phyloP scores from a whole-genome alignment of 2,888 invertebrate genomes.

The Spatulosminthurus flaviceps region DNA sequence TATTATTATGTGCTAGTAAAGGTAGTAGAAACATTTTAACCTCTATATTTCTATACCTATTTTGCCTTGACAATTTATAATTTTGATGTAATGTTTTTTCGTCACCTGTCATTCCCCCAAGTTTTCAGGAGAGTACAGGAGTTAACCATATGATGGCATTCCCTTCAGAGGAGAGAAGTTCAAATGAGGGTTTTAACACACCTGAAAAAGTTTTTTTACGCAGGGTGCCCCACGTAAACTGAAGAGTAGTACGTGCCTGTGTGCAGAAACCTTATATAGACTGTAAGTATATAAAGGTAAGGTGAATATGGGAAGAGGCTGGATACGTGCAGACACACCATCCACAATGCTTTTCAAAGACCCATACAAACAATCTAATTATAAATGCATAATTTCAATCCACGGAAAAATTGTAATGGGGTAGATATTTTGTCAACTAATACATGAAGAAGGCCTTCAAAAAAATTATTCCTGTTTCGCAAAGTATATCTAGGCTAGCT shows the following conservation, averaged over 20 bases:
- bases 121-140: too few relatives aligned
- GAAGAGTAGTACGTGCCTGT: neutral
- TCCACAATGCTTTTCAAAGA: neutral
- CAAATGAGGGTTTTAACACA: neutral
- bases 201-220: neutral
- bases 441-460: neutral
- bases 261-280: neutral
- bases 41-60: too few relatives aligned
- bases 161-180: neutral
- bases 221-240: neutral
- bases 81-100: too few relatives aligned
- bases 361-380: neutral
- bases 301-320: neutral
- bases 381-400: conserved; percentile 1
- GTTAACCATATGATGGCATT: neutral
- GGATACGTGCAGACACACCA: neutral
- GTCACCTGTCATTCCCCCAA: too few relatives aligned
- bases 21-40: too few relatives aligned
- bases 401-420: conserved; percentile 13
- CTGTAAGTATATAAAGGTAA: neutral
- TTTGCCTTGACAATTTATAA: too few relatives aligned
- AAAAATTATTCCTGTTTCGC: conserved; percentile 10
- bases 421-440: too few relatives aligned
- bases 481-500: conserved; percentile 18
- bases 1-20: too few relatives aligned